phyloP scores from a whole-genome alignment of 1,140 invertebrate species.

The Drosophila hydei region DNA sequence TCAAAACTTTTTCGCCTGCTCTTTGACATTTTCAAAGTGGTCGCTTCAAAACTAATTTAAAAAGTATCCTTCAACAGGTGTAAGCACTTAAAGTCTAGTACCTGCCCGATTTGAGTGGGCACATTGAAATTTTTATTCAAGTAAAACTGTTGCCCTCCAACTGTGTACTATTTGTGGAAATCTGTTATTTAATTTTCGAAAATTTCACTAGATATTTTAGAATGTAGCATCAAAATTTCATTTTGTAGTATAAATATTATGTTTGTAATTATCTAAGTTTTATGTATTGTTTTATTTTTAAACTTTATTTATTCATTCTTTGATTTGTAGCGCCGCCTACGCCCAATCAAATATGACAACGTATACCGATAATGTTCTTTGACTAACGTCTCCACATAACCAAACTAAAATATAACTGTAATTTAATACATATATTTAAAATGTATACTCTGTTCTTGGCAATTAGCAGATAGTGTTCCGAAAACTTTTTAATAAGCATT shows the following conservation, averaged over 20 bases:
- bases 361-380: not conserved
- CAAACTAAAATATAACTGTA: not conserved
- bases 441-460: slow-evolving; percentile 17
- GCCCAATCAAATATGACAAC: slow-evolving; percentile 10
- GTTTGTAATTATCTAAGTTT: no score
- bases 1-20: slow-evolving; percentile 41
- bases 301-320: not conserved
- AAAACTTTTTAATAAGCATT: slow-evolving; percentile 74
- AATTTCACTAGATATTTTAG: no score
- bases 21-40: slow-evolving; percentile 47
- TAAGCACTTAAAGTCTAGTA: not conserved
- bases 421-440: slow-evolving; percentile 37
- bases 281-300: not conserved
- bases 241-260: no score
- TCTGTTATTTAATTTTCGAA: no score
- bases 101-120: not conserved
- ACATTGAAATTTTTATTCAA: no score
- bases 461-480: slow-evolving; percentile 23
- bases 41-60: slow-evolving; percentile 9
- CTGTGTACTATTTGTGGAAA: no score
- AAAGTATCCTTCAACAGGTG: slow-evolving; percentile 10
- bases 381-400: not conserved
- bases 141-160: no score
- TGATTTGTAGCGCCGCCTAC: not conserved
- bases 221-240: no score